Evolutionary conservation across 1,140 invertebrate genomes (phyloP), one percentile per base, ranked within the genome.

Genomic region (Heliconius nattereri): DNA sequence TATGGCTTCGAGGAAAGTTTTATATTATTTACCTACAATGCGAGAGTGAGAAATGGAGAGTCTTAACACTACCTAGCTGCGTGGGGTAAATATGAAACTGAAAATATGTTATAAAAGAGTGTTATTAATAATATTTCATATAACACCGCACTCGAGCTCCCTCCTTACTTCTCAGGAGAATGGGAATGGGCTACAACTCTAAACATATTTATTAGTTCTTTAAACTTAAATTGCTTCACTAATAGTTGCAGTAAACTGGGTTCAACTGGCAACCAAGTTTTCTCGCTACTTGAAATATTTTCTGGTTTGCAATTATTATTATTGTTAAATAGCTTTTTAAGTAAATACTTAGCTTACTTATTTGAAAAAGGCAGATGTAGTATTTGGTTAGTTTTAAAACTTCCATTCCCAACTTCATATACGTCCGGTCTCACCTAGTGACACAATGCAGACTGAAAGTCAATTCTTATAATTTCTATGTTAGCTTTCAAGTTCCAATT

Each of bases 191-290:
- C 13, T 26, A 66, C 60, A 66, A 66, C 60, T 29, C 13, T 11
- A 66, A 60, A 66, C 60, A 66, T 66, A 66, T 66, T 66, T 66
- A 66, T 66, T 66, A 66, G 60, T 66, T 66, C 60, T 66, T 66
- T 29, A 66, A 66, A 66, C 60, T 66, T 66, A 66, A 66, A 66
- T 66, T 66, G 60, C 60, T 66, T 66, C 13, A 66, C 60, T 66
- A 66, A 66, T 66, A 66, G 60, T 66, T 66, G 60, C 26, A 29
- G 60, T 66, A 29, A 29, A 66, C 60, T 66, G 60, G 26, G 23
- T 66, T 26, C 60, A 66, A 66, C 60, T 29, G 60, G 60, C 60
- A 66, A 66, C 26, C 2, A n/a, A 60, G n/a, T 66, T 66, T 66
- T 29, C 23, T 26, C 23, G 60, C 23, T 6, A 16, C 13, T 26